Conservation (phyloP, 2,113 vertebrate genomes). For the Monopterus albus region DNA sequence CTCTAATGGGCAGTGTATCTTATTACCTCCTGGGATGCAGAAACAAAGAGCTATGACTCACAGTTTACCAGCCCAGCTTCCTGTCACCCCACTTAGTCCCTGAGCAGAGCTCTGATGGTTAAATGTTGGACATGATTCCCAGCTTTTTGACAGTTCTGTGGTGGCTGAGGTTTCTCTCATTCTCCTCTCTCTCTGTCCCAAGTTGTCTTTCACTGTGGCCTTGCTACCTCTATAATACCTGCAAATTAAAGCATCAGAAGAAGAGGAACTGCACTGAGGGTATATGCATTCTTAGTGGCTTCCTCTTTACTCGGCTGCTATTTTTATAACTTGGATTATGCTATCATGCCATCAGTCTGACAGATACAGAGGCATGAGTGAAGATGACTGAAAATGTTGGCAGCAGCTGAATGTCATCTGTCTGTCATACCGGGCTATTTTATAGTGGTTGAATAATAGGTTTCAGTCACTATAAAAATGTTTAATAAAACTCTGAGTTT, state of each 20-base stretch:
- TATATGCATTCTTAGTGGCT: constrained; percentile 56
- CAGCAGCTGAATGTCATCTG: constrained; percentile 39
- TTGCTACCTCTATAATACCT: constrained; percentile 29
- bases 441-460: constrained; percentile 20
- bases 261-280: constrained; percentile 58
- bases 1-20: constrained; percentile 45
- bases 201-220: constrained; percentile 30
- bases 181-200: constrained; percentile 14
- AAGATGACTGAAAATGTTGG: constrained; percentile 37
- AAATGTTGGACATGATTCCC: constrained; percentile 53
- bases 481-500: constrained; percentile 21
- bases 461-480: constrained; percentile 12
- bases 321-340: constrained; percentile 62
- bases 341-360: constrained; percentile 59
- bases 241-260: constrained; percentile 33
- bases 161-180: constrained; percentile 59
- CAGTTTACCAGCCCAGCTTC: constrained; percentile 40
- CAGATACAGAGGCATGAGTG: constrained; percentile 28
- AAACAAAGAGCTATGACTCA: constrained; percentile 57
- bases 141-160: constrained; percentile 65
- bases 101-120: constrained; percentile 39
- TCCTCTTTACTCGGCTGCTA: constrained; percentile 51
- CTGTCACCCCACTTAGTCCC: constrained; percentile 51
- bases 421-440: constrained; percentile 15
- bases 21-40: constrained; percentile 53